Base-by-base conservation (phyloP, 2,797 vertebrate species). In the Notamacropus eugenii region DNA sequence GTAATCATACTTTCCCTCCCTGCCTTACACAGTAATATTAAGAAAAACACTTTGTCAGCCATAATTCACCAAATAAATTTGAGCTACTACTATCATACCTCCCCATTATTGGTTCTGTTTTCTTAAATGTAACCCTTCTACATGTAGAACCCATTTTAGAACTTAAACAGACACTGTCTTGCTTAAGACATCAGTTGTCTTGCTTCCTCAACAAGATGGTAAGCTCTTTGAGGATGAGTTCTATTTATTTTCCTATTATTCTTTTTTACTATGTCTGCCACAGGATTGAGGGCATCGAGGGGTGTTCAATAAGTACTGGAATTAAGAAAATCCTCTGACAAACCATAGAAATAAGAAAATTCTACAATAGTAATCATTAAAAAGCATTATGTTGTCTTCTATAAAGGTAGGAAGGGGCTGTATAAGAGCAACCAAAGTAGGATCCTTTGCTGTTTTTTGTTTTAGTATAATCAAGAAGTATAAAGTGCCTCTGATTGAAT, bases 301-400 rank as follows among this genome's bases (percentile, higher is more conserved):
- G 92, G 55, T 92, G 56, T 92, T 95, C 96, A 96, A 58, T 91
- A 58, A 94, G 92, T 95, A 54, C 55, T 55, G 67, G 87, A 93
- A 93, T 95, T 58, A 91, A 56, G 95, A 58, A 11, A 24, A 95
- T 54, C 96, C n/a, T 57, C 91, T 94, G 95, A 96, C 91, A 91
- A 74, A 94, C 28, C 90, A 82, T 31, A 90, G 93, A 62, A 91
- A 82, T 6, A 57, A 57, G 4, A 27, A 55, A 94, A 87, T 0
- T 11, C 24, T 40, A n/a, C 2, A 34, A 28, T 28, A 62, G 56
- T 31, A 90, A 56, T 58, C 46, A 67, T 50, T 28, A 55, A 50
- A 0, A 54, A 90, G 46, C 95, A 5, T 27, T 10, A n/a, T 10
- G 74, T 95, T 93, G 52, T 24, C 40, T 92, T 40, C 74, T 87